phyloP scores from a whole-genome alignment of 2,113 vertebrate genomes.

The Tursiops truncatus region DNA sequence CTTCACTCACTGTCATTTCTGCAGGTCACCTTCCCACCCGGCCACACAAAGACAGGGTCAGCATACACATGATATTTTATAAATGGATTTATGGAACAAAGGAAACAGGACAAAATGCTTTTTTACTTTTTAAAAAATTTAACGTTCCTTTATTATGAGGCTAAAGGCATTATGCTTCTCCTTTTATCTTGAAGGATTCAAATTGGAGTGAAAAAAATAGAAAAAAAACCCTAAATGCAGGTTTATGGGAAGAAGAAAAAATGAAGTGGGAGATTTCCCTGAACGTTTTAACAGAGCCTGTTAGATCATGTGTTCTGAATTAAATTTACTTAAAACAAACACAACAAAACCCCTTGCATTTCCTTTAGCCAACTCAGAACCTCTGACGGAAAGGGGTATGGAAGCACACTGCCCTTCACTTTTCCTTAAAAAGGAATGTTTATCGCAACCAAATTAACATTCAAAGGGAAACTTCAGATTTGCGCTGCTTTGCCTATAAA shows the following conservation, averaged over 20 bases:
- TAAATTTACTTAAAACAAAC: constrained; percentile 67
- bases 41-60: constrained; percentile 32
- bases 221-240: constrained; percentile 50
- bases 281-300: constrained; percentile 68
- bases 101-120: constrained; percentile 52
- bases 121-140: background rate
- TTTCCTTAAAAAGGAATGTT: constrained; percentile 85
- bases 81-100: constrained; percentile 50
- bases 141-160: constrained; percentile 46
- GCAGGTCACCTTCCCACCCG: background rate
- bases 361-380: constrained; percentile 76
- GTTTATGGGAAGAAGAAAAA: constrained; percentile 55
- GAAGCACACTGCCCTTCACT: constrained; percentile 70
- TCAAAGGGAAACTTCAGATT: constrained; percentile 81
- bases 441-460: constrained; percentile 78
- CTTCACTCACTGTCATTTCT: constrained; percentile 38
- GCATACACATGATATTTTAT: constrained; percentile 6
- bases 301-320: constrained; percentile 79
- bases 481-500: constrained; percentile 80
- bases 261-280: background rate
- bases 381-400: constrained; percentile 42
- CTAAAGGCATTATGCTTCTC: constrained; percentile 2
- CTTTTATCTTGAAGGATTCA: constrained; percentile 63
- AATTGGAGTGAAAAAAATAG: background rate
- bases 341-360: constrained; percentile 61